phyloP scores from a whole-genome alignment of 2,113 vertebrate genomes.

The Lophochroa leadbeateri region DNA sequence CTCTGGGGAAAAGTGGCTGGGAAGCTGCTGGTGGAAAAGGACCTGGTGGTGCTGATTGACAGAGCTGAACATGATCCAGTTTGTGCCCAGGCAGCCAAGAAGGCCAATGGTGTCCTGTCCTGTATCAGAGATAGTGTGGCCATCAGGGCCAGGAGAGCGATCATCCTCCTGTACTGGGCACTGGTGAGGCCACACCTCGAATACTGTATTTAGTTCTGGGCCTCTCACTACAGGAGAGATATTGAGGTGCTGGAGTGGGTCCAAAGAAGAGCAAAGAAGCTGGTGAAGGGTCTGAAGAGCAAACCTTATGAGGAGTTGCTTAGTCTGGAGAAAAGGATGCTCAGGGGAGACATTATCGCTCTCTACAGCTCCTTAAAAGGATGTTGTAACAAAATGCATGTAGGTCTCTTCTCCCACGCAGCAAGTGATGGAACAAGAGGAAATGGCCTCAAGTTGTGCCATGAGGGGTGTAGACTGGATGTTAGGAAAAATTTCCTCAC shows the following conservation, averaged over 20 bases:
- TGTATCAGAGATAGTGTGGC: not conserved
- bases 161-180: fast-evolving
- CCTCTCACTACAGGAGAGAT: not conserved
- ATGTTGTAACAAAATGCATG: not conserved
- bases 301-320: not conserved
- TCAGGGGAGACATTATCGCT: not conserved
- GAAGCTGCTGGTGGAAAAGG: not conserved
- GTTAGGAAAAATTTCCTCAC: not conserved
- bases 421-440: not conserved
- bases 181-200: fast-evolving
- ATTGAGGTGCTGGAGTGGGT: not conserved
- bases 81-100: not conserved
- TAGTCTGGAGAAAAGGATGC: not conserved
- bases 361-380: not conserved
- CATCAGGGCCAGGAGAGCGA: not conserved
- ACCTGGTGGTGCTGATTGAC: fast-evolving
- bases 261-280: not conserved
- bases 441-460: not conserved
- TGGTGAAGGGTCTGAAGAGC: not conserved
- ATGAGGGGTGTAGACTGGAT: not conserved
- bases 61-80: fast-evolving
- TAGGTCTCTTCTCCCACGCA: not conserved
- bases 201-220: not conserved
- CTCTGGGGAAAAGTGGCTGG: not conserved
- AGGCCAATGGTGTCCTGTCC: not conserved